phyloP scores from a whole-genome alignment of 1,140 invertebrate genomes.

The Pseudomyrmex concolor region DNA sequence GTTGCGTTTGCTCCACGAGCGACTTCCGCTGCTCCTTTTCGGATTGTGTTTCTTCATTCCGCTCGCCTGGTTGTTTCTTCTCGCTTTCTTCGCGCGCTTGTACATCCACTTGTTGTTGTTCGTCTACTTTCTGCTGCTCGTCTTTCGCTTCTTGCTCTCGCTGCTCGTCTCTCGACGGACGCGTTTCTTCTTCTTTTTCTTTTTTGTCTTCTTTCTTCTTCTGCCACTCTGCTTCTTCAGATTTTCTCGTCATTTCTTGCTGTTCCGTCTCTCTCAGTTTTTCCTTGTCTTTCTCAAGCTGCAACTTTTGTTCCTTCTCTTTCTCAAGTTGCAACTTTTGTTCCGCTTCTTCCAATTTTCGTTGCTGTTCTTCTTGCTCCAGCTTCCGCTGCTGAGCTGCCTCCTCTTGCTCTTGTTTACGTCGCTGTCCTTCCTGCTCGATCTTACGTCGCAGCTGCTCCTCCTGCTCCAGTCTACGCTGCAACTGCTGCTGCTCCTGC shows the following conservation, averaged over 20 bases:
- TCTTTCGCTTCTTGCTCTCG: constrained; percentile 24
- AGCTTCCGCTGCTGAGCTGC: neutral
- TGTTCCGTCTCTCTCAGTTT: neutral
- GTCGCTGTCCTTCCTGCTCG: constrained; percentile 26
- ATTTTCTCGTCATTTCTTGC: neutral
- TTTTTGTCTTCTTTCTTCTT: constrained; percentile 38
- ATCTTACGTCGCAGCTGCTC: constrained; percentile 27
- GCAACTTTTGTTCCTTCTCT: constrained; percentile 15
- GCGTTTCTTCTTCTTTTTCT: constrained; percentile 3
- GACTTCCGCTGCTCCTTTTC: constrained; percentile 16
- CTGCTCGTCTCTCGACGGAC: neutral
- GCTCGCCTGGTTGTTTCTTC: constrained; percentile 16
- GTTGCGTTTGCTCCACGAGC: constrained; percentile 11
- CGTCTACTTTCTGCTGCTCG: constrained; percentile 24
- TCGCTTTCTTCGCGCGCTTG: neutral
- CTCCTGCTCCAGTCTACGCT: constrained; percentile 28
- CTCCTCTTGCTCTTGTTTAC: neutral
- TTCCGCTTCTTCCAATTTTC: constrained; percentile 20
- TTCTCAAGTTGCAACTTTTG: constrained; percentile 16
- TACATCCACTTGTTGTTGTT: constrained; percentile 24
- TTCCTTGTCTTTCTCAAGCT: constrained; percentile 18
- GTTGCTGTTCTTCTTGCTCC: constrained; percentile 30
- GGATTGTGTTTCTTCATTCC: constrained; percentile 1
- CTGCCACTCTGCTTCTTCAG: constrained; percentile 26
- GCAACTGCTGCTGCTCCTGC: constrained; percentile 42